Conservation (phyloP, 2,797 vertebrate genomes). For the Sus cebifrons region DNA sequence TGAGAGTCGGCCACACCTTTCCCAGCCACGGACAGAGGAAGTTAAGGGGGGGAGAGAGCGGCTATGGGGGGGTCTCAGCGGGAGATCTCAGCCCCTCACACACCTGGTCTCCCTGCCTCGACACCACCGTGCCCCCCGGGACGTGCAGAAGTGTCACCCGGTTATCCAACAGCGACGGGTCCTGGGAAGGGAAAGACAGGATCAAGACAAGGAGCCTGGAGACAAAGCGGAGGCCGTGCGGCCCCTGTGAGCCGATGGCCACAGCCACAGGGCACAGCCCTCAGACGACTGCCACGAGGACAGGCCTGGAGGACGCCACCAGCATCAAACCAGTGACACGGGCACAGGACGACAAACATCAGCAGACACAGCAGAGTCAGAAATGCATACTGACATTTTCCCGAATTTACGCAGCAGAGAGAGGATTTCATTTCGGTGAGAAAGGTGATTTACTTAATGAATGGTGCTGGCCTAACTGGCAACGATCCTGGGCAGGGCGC, state of each 20-base stretch:
- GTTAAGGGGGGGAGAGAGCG: not conserved
- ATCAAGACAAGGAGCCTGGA: not conserved
- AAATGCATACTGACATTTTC: no score
- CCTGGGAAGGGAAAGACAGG: slow-evolving; percentile 85
- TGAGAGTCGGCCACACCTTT: no score
- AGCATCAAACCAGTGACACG: accelerated
- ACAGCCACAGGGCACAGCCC: accelerated
- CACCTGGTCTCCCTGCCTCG: slow-evolving; percentile 97
- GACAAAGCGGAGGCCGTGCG: no score
- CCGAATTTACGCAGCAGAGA: not conserved
- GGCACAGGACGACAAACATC: not conserved
- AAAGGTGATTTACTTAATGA: not conserved
- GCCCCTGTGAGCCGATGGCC: accelerated
- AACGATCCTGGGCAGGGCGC: accelerated
- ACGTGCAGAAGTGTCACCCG: slow-evolving; percentile 95
- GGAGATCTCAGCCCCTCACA: slow-evolving; percentile 62
- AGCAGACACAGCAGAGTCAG: not conserved
- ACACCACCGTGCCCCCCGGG: slow-evolving; percentile 94
- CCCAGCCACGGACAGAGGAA: not conserved
- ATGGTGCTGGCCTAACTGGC: not conserved
- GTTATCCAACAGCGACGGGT: slow-evolving; percentile 93
- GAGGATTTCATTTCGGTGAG: not conserved
- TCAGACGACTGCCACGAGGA: not conserved
- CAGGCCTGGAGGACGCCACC: accelerated
- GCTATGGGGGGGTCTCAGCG: not conserved